Evolutionary conservation across 2,797 vertebrate species (phyloP), one percentile per base, ranked within the genome.

Genomic region (Podargus strigoides): DNA sequence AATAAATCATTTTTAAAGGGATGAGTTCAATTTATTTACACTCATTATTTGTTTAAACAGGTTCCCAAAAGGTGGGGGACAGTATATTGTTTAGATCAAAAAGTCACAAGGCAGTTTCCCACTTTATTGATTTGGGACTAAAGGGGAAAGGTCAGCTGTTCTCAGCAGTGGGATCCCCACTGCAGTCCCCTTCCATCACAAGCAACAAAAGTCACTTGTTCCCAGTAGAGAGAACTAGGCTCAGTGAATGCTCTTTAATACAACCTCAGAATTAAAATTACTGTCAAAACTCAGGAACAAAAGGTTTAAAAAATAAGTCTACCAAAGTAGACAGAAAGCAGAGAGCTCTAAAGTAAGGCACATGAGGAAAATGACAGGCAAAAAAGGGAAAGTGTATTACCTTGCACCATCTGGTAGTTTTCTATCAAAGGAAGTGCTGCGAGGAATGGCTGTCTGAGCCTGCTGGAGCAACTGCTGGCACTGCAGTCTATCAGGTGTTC

Each of bases 371-470:
- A 64, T 1, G 44, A 26, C 52, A 91, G 70, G 66, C 91, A 88
- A 72, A 81, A 85, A 66, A 26, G 6, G 66, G 36, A 60, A 49
- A 70, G 76, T 12, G 3, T 20, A 37, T 90, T 98, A 99, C 99
- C 99, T 99, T 85, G 98, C 98, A 60, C 98, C 98, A 83, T 99
- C 99, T 30, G 99, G 98, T 81, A 99, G 95, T 95, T 99, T 99
- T 96, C 99, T 98, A 89, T 99, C 99, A 39, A 99, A 99, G 76
- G 99, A 99, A 58, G 99, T 99, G 98, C 99, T 99, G 78, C 99
- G 98, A 47, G 99, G 99, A 93, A 99, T 99, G 64, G 98, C 98
- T 20, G 98, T 97, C 94, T 98, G 98, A 81, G 98, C 98, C 97
- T 99, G 99, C 89, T 99, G 99, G 63, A 99, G 98, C 92, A 99